phyloP scores from a whole-genome alignment of 2,888 invertebrate species.

The Zelleria hepariella region DNA sequence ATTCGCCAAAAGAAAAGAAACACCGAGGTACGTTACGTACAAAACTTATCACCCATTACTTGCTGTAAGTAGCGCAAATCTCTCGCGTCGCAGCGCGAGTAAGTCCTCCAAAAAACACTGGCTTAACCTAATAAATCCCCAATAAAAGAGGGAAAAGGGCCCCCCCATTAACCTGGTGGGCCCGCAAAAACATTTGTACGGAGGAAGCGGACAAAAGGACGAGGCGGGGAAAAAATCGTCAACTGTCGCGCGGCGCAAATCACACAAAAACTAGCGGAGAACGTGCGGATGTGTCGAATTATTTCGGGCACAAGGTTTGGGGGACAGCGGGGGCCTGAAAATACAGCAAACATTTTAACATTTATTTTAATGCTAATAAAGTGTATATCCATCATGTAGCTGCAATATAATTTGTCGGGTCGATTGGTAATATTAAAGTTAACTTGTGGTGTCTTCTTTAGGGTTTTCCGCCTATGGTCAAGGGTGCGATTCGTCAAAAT shows the following conservation, averaged over 20 bases:
- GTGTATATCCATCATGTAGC: too few relatives aligned
- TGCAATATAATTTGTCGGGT: too few relatives aligned
- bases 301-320: not conserved
- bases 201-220: not conserved
- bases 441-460: too few relatives aligned
- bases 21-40: not conserved
- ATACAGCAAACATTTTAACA: too few relatives aligned
- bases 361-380: too few relatives aligned
- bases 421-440: too few relatives aligned
- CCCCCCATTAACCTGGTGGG: slow-evolving; percentile 2
- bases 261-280: slow-evolving; percentile 14
- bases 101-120: not conserved
- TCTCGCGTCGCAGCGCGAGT: not conserved
- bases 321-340: not conserved
- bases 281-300: not conserved
- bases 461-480: too few relatives aligned
- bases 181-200: slow-evolving; percentile 20
- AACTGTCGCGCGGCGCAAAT: slow-evolving; percentile 13
- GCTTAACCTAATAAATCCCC: slow-evolving; percentile 2
- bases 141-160: not conserved
- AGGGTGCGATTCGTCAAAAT: too few relatives aligned
- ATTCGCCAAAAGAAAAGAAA: too few relatives aligned
- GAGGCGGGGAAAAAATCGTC: slow-evolving; percentile 9
- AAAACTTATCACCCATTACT: not conserved
- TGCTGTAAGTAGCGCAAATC: not conserved